Evolutionary conservation across 2,797 vertebrate genomes (phyloP), one percentile per base, ranked within the genome.

Genomic region (Mormyrops boulengeri): DNA sequence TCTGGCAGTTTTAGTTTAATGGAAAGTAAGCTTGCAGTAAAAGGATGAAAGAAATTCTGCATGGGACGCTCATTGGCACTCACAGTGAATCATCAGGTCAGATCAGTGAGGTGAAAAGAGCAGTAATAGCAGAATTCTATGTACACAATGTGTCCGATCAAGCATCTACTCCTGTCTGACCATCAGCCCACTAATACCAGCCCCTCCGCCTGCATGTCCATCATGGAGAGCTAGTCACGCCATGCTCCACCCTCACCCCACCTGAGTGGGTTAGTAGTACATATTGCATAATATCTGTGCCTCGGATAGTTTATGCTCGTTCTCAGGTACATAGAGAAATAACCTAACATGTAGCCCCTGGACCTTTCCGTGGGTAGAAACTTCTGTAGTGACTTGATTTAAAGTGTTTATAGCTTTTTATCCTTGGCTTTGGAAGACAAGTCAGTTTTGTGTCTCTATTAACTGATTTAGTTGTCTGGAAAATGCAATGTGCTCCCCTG

Each of bases 1-100:
- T 80, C 41, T 80, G 73, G 73, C 73, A 80, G 38, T 44, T 80
- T n/a, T 19, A 41, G 5, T 80, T 80, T 9, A 80, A 47, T 80
- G 73, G 73, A 80, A 80, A 80, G 41, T 80, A 19, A 44, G 73
- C 73, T 80, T 80, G 73, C 34, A 80, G 73, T 80, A 80, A 44
- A 80, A 8, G 41, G 73, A n/a, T 80, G 73, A 80, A 47, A 80
- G 14, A 17, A 80, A 80, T 80, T 80, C 17, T 44, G 73, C 8
- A 19, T 80, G 14, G 41, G 73, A 9, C 7, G 22, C 66, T 73
- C 30, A 66, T 41, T 77, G 69, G 14, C 30, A 38, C 30, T 80
- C 38, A 44, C 38, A 44, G 14, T 80, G 17, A 80, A 77, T 41
- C 73, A 80, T 47, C 73, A 41, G 73, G 26, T 30, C 26, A 30